Conservation (phyloP, 2,797 vertebrate species). For the Brachyrhaphis roseni region DNA sequence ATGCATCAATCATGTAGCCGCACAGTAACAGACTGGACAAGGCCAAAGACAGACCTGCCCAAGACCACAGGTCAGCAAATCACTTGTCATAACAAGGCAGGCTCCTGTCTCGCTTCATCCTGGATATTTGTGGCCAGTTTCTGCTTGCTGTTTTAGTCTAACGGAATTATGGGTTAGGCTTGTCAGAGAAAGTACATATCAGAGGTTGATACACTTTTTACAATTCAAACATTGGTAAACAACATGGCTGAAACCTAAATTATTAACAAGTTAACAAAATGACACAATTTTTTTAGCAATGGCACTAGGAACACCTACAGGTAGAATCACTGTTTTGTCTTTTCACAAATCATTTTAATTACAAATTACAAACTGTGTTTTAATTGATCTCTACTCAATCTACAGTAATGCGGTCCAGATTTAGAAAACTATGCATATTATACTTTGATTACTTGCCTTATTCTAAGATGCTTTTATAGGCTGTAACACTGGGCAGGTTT, state of each 20-base stretch:
- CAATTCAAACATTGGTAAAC: neutral
- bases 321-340: neutral
- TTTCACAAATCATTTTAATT: neutral
- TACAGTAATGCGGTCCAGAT: neutral
- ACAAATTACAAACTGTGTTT: neutral
- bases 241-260: neutral
- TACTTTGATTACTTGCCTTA: neutral
- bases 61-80: slow-evolving; percentile 54
- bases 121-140: slow-evolving; percentile 43
- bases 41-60: slow-evolving; percentile 47
- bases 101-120: slow-evolving; percentile 53
- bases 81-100: slow-evolving; percentile 57
- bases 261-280: neutral
- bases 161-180: slow-evolving; percentile 28
- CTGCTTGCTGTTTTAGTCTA: slow-evolving; percentile 12
- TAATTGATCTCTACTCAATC: neutral
- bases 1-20: slow-evolving; percentile 25
- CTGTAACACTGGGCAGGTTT: neutral
- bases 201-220: neutral
- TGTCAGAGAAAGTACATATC: neutral
- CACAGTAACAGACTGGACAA: slow-evolving; percentile 53
- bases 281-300: neutral
- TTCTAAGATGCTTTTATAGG: neutral
- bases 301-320: neutral
- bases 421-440: neutral